Percentiles rank a stretch among this genome's conserved stretches.
These are phyloP conservation scores for Phyllotreta cruciferae DNA, from an alignment of 2,888 invertebrate species.

Conservation along the genomic window DNA sequence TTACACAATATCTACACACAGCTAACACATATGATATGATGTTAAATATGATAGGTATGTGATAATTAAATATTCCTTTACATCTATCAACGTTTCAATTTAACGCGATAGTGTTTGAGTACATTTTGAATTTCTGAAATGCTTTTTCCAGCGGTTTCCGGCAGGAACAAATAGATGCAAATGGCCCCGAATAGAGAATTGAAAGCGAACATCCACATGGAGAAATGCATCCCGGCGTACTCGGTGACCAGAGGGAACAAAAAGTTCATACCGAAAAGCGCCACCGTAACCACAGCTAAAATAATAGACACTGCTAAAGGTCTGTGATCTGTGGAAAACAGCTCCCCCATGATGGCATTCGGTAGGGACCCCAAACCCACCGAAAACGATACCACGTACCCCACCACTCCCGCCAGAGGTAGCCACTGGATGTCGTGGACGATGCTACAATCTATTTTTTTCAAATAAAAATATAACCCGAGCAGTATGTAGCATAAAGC, in stretches of 20 bases:
- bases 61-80: too few species aligned
- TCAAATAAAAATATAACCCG: constrained; percentile 13
- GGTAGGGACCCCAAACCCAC: constrained; percentile 26
- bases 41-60: too few species aligned
- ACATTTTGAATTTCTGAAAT: constrained; percentile 26
- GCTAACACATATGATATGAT: too few species aligned
- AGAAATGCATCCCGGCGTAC: constrained; percentile 22
- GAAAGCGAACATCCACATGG: constrained; percentile 27
- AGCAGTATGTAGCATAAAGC: neutral
- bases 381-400: constrained; percentile 12
- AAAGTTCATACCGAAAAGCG: neutral
- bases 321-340: constrained; percentile 25
- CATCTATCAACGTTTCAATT: neutral
- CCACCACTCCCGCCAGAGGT: neutral
- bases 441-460: neutral
- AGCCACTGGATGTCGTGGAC: neutral
- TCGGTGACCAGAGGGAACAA: constrained; percentile 15
- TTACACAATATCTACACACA: too few species aligned
- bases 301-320: constrained; percentile 20
- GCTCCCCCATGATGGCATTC: constrained; percentile 13
- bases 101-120: constrained; percentile 14
- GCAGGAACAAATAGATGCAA: constrained; percentile 24
- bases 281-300: neutral
- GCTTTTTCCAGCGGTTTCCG: constrained; percentile 34
- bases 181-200: constrained; percentile 14